A percentile compares a stretch with the other conserved stretches of the same genome.
phyloP scores from a whole-genome alignment of 1,140 invertebrate genomes.

The Bombus confusus region DNA sequence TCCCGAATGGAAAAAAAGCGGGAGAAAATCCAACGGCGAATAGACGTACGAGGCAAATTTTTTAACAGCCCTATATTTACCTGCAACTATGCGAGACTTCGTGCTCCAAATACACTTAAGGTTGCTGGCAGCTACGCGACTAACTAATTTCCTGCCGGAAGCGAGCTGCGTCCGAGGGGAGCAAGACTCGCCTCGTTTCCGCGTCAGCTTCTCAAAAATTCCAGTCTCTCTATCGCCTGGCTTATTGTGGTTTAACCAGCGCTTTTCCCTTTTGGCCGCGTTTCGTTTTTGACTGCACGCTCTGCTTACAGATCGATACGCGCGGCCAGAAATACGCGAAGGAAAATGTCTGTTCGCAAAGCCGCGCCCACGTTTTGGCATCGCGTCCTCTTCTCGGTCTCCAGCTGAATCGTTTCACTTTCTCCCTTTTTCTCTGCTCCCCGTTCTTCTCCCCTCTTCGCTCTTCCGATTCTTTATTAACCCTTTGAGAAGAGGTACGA shows the following conservation, averaged over 20 bases:
- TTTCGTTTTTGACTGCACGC: constrained; percentile 54
- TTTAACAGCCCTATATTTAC: not conserved
- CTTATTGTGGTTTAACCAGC: constrained; percentile 19
- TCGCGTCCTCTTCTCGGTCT: not conserved
- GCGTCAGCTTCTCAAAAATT: not conserved
- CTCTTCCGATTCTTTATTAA: constrained; percentile 27
- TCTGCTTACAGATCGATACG: constrained; percentile 46
- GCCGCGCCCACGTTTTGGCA: constrained; percentile 53
- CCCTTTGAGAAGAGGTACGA: constrained; percentile 21
- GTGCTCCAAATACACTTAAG: not conserved
- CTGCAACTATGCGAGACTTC: not conserved
- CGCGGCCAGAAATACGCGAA: constrained; percentile 36
- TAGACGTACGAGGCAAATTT: not conserved
- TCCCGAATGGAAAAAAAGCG: not conserved
- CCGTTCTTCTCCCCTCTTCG: no score
- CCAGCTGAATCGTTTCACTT: not conserved
- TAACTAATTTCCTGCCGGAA: not conserved
- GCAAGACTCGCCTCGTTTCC: not conserved
- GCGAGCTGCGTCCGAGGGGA: not conserved
- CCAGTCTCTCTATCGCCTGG: no score
- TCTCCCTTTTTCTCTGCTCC: no score
- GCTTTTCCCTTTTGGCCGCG: constrained; percentile 28
- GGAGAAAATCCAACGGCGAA: not conserved
- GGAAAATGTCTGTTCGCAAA: constrained; percentile 46
- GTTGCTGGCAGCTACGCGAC: not conserved